These are phyloP conservation scores for Camelus bactrianus DNA, from an alignment of 2,113 vertebrate genomes.

Conservation along the genomic window DNA sequence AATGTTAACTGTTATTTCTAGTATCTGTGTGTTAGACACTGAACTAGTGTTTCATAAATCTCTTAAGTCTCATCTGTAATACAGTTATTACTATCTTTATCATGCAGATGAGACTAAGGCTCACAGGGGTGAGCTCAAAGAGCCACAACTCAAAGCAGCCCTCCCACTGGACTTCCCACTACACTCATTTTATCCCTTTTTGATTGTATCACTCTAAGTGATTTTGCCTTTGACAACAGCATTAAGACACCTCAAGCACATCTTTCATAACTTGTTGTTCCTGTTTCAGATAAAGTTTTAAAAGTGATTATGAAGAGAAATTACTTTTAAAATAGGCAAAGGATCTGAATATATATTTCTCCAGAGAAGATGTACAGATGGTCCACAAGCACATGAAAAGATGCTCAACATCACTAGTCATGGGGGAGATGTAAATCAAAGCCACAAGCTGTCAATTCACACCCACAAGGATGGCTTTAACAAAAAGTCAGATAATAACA, in stretches of 20 bases:
- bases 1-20: background rate
- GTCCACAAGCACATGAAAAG: background rate
- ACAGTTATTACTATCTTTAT: background rate
- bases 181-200: background rate
- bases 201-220: background rate
- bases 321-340: background rate
- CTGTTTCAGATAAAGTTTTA: slow-evolving; percentile 29
- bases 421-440: background rate
- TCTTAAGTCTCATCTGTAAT: background rate
- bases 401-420: background rate
- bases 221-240: background rate
- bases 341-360: background rate
- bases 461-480: background rate
- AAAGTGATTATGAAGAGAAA: slow-evolving; percentile 8
- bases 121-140: background rate
- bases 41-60: background rate
- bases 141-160: background rate
- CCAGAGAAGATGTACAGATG: background rate
- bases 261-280: background rate
- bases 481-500: background rate
- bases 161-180: background rate
- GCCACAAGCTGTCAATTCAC: background rate
- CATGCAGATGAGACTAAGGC: background rate
- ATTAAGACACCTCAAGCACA: background rate
- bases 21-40: background rate